phyloP scores from a whole-genome alignment of 1,140 invertebrate genomes.

The Rhopalosiphum maidis region DNA sequence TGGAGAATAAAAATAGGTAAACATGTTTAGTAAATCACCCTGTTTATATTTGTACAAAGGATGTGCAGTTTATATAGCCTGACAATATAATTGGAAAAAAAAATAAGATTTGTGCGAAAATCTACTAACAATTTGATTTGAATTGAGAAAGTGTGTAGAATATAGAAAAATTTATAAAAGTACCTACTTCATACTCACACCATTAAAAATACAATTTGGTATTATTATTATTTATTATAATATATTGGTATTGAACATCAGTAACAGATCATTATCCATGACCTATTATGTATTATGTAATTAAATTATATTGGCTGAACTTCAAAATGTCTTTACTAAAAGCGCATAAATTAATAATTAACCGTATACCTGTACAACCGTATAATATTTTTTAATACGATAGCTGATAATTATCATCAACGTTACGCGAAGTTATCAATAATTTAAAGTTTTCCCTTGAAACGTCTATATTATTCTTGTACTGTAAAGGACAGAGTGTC shows the following conservation, averaged over 20 bases:
- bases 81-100: not conserved
- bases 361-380: not conserved
- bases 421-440: not conserved
- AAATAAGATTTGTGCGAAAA: not conserved
- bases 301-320: not conserved
- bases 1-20: too few species aligned
- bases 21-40: too few species aligned
- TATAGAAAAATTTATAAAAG: not conserved
- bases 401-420: not conserved
- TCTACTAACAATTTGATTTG: not conserved
- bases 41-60: not conserved
- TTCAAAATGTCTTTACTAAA: not conserved
- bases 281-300: not conserved
- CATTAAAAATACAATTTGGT: not conserved
- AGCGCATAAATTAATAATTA: not conserved
- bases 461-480: not conserved
- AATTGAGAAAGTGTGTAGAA: not conserved
- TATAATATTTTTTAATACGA: not conserved
- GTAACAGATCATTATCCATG: not conserved
- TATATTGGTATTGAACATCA: not conserved
- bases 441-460: not conserved
- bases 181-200: not conserved
- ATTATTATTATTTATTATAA: not conserved
- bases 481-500: not conserved
- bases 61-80: not conserved